Percentiles rank a stretch among this genome's conserved stretches.
phyloP scores from a whole-genome alignment of 2,113 vertebrate genomes.

The Electrona antarctica region DNA sequence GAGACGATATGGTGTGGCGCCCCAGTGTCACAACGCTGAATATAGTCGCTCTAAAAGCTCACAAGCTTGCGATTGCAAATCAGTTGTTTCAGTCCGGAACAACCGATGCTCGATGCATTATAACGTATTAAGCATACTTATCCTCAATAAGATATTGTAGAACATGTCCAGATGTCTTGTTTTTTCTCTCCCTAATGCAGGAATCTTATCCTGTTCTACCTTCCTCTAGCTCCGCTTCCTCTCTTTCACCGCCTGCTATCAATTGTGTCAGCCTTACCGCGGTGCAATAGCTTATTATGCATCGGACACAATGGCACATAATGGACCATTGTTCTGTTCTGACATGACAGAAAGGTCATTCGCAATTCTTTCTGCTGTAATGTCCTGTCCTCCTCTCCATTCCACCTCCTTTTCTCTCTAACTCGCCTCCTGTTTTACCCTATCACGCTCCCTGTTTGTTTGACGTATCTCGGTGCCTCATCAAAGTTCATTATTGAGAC shows the following conservation, averaged over 20 bases:
- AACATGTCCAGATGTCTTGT: slow-evolving; percentile 1
- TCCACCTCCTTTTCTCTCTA: not conserved
- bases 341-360: slow-evolving; percentile 67
- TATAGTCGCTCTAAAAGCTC: too few relatives aligned
- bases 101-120: too few relatives aligned
- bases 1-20: too few relatives aligned
- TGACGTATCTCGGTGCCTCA: slow-evolving; percentile 26
- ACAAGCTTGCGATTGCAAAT: too few relatives aligned
- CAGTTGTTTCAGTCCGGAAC: too few relatives aligned
- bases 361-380: slow-evolving; percentile 49
- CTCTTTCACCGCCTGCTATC: slow-evolving; percentile 48
- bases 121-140: not conserved
- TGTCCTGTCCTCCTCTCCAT: slow-evolving; percentile 46
- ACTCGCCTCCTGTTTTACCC: not conserved
- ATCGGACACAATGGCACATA: slow-evolving; percentile 58
- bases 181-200: slow-evolving; percentile 35
- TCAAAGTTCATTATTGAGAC: not conserved
- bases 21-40: too few relatives aligned
- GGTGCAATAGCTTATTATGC: slow-evolving; percentile 51
- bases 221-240: slow-evolving; percentile 54
- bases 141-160: not conserved
- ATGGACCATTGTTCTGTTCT: slow-evolving; percentile 71
- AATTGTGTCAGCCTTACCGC: slow-evolving; percentile 46
- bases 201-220: slow-evolving; percentile 46
- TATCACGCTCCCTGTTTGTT: not conserved